Conservation (phyloP, 2,113 vertebrate genomes). For the Strix uralensis region DNA sequence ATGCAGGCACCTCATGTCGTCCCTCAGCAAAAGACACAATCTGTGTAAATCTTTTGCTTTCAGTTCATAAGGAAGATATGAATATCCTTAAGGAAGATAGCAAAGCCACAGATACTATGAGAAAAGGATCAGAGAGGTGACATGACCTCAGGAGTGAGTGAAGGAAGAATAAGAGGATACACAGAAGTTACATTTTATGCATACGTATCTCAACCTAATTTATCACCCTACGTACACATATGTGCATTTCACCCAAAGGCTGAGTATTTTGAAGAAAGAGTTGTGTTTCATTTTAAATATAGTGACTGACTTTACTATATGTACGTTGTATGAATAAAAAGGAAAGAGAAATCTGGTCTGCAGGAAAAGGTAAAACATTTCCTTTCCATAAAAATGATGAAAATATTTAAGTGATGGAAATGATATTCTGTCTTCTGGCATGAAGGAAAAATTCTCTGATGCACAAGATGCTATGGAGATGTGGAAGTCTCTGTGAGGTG, state of each 20-base stretch:
- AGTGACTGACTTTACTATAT: background rate
- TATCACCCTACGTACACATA: background rate
- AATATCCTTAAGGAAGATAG: background rate
- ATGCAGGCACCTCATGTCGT: background rate
- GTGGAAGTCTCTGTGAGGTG: background rate
- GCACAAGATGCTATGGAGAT: rapidly evolving
- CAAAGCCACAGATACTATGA: background rate
- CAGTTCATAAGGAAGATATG: background rate
- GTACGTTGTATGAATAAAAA: background rate
- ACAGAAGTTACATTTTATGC: background rate
- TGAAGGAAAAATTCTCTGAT: background rate
- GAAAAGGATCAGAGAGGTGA: background rate
- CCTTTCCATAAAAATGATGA: background rate
- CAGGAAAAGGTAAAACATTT: background rate
- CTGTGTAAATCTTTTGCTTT: background rate
- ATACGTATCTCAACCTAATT: background rate
- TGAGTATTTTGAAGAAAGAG: background rate
- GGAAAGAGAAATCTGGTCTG: background rate
- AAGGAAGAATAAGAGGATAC: background rate
- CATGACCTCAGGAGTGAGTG: background rate
- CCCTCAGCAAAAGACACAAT: background rate
- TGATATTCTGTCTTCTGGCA: rapidly evolving
- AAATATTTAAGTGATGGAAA: background rate
- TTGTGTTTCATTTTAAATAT: background rate
- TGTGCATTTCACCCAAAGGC: background rate